Conservation (phyloP, 2,888 invertebrate genomes). For the Eupithecia vulgata region DNA sequence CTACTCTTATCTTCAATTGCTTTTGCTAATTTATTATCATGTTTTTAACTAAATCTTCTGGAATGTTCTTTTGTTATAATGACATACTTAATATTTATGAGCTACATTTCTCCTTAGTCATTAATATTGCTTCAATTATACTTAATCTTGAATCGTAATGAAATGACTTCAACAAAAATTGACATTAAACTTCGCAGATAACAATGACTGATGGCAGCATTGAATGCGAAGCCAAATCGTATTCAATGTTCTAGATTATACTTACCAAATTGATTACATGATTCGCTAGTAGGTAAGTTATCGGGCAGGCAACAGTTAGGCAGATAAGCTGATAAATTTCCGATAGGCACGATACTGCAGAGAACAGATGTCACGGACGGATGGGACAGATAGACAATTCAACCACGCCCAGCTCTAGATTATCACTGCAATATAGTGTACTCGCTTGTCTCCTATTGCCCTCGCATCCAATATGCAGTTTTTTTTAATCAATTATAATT, state of each 20-base stretch:
- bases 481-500: too few relatives aligned
- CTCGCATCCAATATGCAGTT: neutral
- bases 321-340: slow-evolving; percentile 51
- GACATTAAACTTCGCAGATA: slow-evolving; percentile 20
- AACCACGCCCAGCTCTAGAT: slow-evolving; percentile 47
- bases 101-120: neutral
- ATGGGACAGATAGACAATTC: slow-evolving; percentile 43
- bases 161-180: slow-evolving; percentile 8
- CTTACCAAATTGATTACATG: slow-evolving; percentile 41
- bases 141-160: slow-evolving; percentile 11
- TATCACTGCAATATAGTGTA: slow-evolving; percentile 22
- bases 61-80: neutral
- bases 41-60: neutral
- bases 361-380: slow-evolving; percentile 56
- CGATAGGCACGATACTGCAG: slow-evolving; percentile 43
- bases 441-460: neutral
- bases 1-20: slow-evolving; percentile 22
- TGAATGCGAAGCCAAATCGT: slow-evolving; percentile 14
- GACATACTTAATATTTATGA: neutral
- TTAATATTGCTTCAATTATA: neutral
- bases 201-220: slow-evolving; percentile 32
- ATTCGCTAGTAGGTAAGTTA: slow-evolving; percentile 39
- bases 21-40: slow-evolving; percentile 21
- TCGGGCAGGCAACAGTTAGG: slow-evolving; percentile 35
- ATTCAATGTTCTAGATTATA: slow-evolving; percentile 33